A percentile compares a stretch with the other conserved stretches of the same genome.
Evolutionary conservation across 1,140 invertebrate species (phyloP).

Genomic region (Ips nitidus): DNA sequence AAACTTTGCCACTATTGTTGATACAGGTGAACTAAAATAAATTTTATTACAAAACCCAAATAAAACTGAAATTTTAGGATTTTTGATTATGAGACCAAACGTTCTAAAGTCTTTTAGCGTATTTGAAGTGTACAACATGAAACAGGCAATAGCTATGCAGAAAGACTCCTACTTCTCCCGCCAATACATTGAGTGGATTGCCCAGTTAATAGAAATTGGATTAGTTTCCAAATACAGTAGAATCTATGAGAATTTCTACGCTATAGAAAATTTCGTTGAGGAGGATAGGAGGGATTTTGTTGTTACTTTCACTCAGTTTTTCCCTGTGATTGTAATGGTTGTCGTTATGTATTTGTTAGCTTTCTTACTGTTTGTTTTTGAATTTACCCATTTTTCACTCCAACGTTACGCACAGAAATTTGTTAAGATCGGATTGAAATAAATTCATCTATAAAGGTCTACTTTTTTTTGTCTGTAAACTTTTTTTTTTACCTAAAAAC

Average conservation of each 20-base stretch:
- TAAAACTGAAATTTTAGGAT: slow-evolving; percentile 14
- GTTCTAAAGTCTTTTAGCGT: slow-evolving; percentile 21
- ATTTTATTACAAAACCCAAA: slow-evolving; percentile 5
- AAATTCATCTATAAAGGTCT: too few relatives aligned
- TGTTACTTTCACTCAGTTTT: slow-evolving; percentile 10
- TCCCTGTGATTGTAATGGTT: slow-evolving; percentile 1
- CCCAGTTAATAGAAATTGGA: slow-evolving; percentile 11
- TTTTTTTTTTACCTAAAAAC: too few relatives aligned
- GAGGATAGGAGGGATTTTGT: slow-evolving; percentile 13
- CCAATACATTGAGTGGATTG: slow-evolving; percentile 14
- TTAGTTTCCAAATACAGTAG: slow-evolving; percentile 13
- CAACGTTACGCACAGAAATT: too few relatives aligned
- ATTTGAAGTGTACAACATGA: slow-evolving; percentile 13
- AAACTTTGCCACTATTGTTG: slow-evolving; percentile 23
- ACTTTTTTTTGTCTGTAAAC: too few relatives aligned
- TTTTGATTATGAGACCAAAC: slow-evolving; percentile 18
- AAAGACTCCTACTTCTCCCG: slow-evolving; percentile 16
- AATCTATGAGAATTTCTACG: slow-evolving; percentile 16
- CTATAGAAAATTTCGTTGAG: slow-evolving; percentile 11
- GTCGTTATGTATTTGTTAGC: neutral
- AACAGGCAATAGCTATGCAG: slow-evolving; percentile 21
- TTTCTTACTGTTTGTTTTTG: neutral
- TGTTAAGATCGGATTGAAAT: too few relatives aligned
- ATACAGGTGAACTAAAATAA: slow-evolving; percentile 9
- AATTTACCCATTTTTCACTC: neutral